These are phyloP conservation scores for Norana najaformis DNA, from an alignment of 2,888 invertebrate species.

Conservation along the genomic window DNA sequence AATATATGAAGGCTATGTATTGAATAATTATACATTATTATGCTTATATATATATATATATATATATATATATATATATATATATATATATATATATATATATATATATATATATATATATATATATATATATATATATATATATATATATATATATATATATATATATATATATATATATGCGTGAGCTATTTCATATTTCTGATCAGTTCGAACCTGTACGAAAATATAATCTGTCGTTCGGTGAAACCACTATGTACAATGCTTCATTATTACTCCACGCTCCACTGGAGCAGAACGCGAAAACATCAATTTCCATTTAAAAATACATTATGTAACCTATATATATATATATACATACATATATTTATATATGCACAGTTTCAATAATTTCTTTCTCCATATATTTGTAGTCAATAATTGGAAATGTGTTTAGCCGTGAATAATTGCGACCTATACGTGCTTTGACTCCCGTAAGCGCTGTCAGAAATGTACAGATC, in stretches of 20 bases:
- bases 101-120: not conserved
- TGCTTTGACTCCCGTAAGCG: not conserved
- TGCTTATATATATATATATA: not conserved
- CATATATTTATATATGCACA: not conserved
- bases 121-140: not conserved
- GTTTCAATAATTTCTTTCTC: not conserved
- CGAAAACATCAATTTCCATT: not conserved
- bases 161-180: not conserved
- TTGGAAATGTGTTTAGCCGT: not conserved
- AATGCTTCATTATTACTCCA: not conserved
- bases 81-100: not conserved
- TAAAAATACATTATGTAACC: not conserved
- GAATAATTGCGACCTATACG: not conserved
- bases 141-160: too few relatives aligned
- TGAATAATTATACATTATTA: not conserved
- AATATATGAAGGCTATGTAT: too few relatives aligned
- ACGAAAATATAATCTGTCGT: not conserved
- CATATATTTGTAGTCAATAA: not conserved
- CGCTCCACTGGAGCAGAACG: conserved; percentile 2
- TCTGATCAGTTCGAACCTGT: not conserved
- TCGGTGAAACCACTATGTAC: not conserved
- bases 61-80: not conserved
- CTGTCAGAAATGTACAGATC: not conserved
- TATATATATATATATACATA: not conserved
- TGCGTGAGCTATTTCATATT: not conserved